Conservation (phyloP, 2,113 vertebrate species). For the Cryptomyrus ogoouensis region DNA sequence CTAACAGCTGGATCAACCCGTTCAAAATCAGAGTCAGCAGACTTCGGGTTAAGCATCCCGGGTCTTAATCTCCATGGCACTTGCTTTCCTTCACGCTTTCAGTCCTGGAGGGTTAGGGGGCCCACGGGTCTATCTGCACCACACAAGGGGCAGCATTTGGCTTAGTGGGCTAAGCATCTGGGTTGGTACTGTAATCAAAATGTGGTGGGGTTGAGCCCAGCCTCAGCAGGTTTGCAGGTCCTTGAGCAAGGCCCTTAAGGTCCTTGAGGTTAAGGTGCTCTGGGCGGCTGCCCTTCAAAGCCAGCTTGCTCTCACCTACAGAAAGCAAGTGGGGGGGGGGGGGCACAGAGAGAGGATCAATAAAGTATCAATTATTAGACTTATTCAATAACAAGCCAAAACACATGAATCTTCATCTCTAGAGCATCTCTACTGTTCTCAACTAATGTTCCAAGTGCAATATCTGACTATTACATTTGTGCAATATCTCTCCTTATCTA, state of each 20-base stretch:
- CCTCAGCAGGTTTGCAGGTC: not conserved
- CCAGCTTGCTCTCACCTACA: not conserved
- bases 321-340: not conserved
- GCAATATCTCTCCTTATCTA: no score
- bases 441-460: no score
- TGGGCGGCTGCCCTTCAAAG: not conserved
- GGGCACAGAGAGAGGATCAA: not conserved
- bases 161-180: not conserved
- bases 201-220: not conserved
- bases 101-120: not conserved
- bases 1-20: not conserved
- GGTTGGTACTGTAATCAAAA: not conserved
- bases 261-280: no score
- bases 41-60: not conserved
- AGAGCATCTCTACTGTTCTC: no score
- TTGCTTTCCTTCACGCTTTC: not conserved
- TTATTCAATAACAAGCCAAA: not conserved
- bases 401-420: not conserved
- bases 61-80: not conserved
- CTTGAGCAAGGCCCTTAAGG: not conserved
- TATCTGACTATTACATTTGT: no score
- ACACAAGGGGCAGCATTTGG: not conserved
- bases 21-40: not conserved
- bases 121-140: not conserved
- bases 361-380: not conserved